Evolutionary conservation across 1,140 invertebrate genomes (phyloP).

Genomic region (Solen grandis): DNA sequence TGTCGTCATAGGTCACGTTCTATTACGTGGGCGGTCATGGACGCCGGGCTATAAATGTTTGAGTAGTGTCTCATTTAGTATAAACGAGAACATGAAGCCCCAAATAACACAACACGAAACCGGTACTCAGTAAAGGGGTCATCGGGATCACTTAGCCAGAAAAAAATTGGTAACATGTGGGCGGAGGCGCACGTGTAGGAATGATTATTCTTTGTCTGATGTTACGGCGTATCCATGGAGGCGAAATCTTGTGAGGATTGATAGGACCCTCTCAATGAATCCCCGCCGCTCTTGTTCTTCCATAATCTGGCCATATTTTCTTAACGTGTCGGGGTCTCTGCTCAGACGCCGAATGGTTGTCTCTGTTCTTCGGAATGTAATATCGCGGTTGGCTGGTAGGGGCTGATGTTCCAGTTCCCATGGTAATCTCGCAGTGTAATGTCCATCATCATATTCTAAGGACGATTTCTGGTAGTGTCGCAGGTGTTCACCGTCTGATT

Average conservation of each 20-base stretch:
- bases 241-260: not conserved
- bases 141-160: conserved; percentile 56
- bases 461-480: conserved; percentile 7
- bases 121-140: not conserved
- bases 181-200: conserved; percentile 12
- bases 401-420: conserved; percentile 44
- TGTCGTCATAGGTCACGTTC: too few species aligned
- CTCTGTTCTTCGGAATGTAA: conserved; percentile 25
- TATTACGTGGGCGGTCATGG: too few species aligned
- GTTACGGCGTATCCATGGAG: conserved; percentile 5
- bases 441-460: conserved; percentile 26
- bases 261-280: conserved; percentile 32
- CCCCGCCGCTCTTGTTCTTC: conserved; percentile 30
- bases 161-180: conserved; percentile 18
- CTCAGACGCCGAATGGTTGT: conserved; percentile 9
- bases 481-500: not conserved
- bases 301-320: conserved; percentile 37
- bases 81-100: conserved; percentile 5
- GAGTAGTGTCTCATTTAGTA: conserved; percentile 10
- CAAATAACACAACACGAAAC: conserved; percentile 7
- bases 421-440: conserved; percentile 49
- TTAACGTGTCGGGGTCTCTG: conserved; percentile 23
- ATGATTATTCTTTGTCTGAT: conserved; percentile 12
- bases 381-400: not conserved
- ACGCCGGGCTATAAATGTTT: too few species aligned